Base-by-base conservation (phyloP, 2,888 invertebrate genomes). In the Oscheius myriophilus region DNA sequence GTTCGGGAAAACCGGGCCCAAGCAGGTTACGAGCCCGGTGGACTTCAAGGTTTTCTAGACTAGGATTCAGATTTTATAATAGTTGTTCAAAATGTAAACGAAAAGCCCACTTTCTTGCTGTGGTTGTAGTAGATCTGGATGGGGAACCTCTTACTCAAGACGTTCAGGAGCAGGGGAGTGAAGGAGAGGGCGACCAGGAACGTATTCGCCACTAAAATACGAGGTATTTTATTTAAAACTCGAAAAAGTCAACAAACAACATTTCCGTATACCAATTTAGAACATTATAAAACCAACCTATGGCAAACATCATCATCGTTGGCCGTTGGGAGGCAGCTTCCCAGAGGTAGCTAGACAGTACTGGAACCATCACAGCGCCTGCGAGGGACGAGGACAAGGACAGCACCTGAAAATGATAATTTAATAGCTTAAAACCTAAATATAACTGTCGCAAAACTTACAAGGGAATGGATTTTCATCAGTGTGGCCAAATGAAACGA, bases 61-160 rank as follows among this genome's bases (percentile, higher is more conserved):
- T n/a, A n/a, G n/a, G n/a, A n/a, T n/a, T n/a, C n/a, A n/a, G n/a
- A n/a, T n/a, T n/a, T n/a, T n/a, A n/a, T n/a, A n/a, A n/a, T n/a
- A n/a, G n/a, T n/a, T n/a, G n/a, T n/a, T n/a, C n/a, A n/a, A n/a
- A n/a, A n/a, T n/a, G n/a, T n/a, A n/a, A n/a, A n/a, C n/a, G n/a
- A n/a, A n/a, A n/a, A n/a, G n/a, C n/a, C n/a, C 26, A 83, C 84
- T 71, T 82, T 76, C 9, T 75, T 79, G 21, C 74, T 64, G 9
- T 77, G 68, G 59, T 85, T 83, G 71, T 82, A 85, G 71, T 80
- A 83, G 18, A 85, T 74, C 58, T 86, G 73, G 11, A 79, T 69
- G 0, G 84, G 84, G 65, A 83, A 85, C 3, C 85, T 76, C 63
- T 84, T 84, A 3, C 84, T 76, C n/a, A 85, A 71, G 42, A 83